Evolutionary conservation across 1,140 invertebrate genomes (phyloP).

Genomic region (Cecropterus lyciades): DNA sequence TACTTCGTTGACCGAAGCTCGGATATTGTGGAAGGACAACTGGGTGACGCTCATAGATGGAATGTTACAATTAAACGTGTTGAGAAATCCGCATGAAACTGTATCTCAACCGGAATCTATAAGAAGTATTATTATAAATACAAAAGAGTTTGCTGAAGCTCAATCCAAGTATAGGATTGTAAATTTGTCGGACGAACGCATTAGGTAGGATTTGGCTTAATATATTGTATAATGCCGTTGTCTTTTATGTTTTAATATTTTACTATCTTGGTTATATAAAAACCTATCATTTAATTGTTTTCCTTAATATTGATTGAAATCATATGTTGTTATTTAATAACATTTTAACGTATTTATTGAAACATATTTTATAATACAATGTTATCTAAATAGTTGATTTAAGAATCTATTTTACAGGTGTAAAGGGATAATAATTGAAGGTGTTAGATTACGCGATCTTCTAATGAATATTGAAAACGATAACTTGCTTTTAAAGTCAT

Average conservation of each 20-base stretch:
- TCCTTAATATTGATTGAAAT: too few species aligned
- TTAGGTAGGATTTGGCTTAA: conserved; percentile 26
- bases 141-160: conserved; percentile 28
- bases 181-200: conserved; percentile 23
- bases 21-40: conserved; percentile 49
- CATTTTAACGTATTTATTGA: too few species aligned
- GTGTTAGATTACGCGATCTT: conserved; percentile 36
- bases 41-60: conserved; percentile 56
- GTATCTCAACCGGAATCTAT: conserved; percentile 45
- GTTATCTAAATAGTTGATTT: too few species aligned
- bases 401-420: too few species aligned
- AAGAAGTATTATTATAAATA: conserved; percentile 46
- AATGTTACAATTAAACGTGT: conserved; percentile 47
- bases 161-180: conserved; percentile 5
- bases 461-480: conserved; percentile 16
- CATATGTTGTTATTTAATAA: too few species aligned
- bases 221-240: too few species aligned
- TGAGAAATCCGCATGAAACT: conserved; percentile 37
- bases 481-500: conserved; percentile 33
- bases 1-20: conserved; percentile 41
- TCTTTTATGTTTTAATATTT: too few species aligned
- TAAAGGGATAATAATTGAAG: conserved; percentile 40
- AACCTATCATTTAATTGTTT: too few species aligned
- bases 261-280: too few species aligned
- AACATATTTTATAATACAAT: too few species aligned